These are phyloP conservation scores for Callocephalon fimbriatum DNA, from an alignment of 2,113 vertebrate species.

Conservation along the genomic window DNA sequence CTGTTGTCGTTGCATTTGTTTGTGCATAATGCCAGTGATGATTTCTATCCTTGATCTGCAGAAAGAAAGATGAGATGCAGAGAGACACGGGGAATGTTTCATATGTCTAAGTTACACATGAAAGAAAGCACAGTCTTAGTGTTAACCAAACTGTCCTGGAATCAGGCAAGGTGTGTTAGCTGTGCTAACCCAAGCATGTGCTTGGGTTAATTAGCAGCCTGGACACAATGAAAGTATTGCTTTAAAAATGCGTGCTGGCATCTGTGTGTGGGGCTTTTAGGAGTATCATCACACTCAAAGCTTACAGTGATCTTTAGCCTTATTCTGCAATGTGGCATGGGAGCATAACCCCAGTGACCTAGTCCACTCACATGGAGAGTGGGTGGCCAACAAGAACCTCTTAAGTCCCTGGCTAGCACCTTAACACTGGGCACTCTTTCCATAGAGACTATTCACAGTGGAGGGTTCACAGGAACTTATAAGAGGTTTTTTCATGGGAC, in stretches of 20 bases:
- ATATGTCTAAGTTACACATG: not conserved
- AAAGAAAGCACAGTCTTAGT: not conserved
- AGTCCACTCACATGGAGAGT: not conserved
- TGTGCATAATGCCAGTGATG: not conserved
- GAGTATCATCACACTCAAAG: not conserved
- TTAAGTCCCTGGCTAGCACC: not conserved
- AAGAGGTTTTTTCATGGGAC: not conserved
- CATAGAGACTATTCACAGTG: not conserved
- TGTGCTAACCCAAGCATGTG: not conserved
- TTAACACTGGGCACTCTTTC: not conserved
- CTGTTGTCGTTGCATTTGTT: not conserved
- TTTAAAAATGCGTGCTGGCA: not conserved
- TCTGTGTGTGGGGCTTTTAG: not conserved
- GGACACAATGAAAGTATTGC: not conserved
- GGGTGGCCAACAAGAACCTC: not conserved
- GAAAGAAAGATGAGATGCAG: not conserved
- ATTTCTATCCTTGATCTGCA: not conserved
- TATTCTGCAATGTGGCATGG: not conserved
- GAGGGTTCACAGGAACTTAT: not conserved
- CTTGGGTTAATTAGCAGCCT: not conserved
- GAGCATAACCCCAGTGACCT: not conserved
- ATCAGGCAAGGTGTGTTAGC: not conserved
- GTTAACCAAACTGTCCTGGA: not conserved
- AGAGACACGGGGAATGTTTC: not conserved
- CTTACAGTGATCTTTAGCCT: not conserved